These are phyloP conservation scores for Dexiosoma caninum DNA, from an alignment of 2,888 invertebrate genomes.

Conservation along the genomic window DNA sequence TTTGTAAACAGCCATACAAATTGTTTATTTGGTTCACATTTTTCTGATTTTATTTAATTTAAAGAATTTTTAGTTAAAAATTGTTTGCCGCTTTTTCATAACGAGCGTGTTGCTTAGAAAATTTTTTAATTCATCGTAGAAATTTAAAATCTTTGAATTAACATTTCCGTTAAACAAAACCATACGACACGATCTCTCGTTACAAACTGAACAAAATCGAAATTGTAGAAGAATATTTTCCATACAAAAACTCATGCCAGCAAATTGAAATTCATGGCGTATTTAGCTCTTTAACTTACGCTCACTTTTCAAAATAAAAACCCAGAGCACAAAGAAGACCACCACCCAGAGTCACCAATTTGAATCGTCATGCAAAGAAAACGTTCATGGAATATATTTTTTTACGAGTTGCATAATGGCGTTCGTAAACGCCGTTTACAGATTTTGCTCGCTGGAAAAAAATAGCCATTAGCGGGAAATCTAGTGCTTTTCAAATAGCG, in stretches of 20 bases:
- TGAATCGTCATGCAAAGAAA: no score
- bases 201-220: constrained; percentile 71
- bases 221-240: constrained; percentile 54
- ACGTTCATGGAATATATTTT: no score
- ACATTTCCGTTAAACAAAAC: constrained; percentile 65
- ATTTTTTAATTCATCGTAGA: background rate
- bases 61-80: background rate
- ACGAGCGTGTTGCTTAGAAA: constrained; percentile 5
- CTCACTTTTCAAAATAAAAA: constrained; percentile 20
- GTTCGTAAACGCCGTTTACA: no score
- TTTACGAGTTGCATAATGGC: no score
- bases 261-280: constrained; percentile 12
- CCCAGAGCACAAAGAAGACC: constrained; percentile 32
- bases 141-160: background rate
- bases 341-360: no score
- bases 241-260: constrained; percentile 19
- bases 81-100: background rate
- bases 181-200: constrained; percentile 71
- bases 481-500: no score
- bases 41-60: background rate
- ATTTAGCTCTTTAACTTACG: constrained; percentile 35
- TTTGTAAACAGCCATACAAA: constrained; percentile 21
- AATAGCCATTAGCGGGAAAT: no score
- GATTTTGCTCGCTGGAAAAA: no score
- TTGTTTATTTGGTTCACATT: constrained; percentile 23